Evolutionary conservation across 2,888 invertebrate species (phyloP).

Genomic region (Eilema sororculum): DNA sequence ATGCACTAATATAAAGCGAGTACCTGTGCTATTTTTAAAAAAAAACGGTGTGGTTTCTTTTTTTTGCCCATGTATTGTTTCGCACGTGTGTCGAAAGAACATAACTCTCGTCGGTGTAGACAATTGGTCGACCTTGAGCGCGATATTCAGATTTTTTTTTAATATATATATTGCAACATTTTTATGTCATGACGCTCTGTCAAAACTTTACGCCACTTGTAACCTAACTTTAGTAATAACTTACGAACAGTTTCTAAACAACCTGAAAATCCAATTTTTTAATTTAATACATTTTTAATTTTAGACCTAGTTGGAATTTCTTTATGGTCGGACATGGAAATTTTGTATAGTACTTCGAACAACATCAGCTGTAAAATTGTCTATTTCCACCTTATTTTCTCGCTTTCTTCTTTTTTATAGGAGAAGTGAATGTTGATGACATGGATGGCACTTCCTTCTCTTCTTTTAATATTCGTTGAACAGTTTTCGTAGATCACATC

Average conservation of each 20-base stretch:
- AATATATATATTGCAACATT: conserved; percentile 36
- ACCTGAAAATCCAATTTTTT: conserved; percentile 1
- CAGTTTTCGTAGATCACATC: too few relatives aligned
- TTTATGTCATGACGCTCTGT: conserved; percentile 21
- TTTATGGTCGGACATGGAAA: conserved; percentile 26
- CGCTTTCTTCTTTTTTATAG: conserved; percentile 26
- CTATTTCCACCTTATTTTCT: conserved; percentile 25
- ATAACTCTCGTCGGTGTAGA: conserved; percentile 46
- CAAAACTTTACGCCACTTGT: conserved; percentile 14
- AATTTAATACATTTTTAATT: not conserved
- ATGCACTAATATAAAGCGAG: conserved; percentile 46
- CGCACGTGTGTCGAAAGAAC: conserved; percentile 35
- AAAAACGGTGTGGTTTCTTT: conserved; percentile 24
- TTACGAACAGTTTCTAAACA: conserved; percentile 10
- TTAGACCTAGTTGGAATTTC: not conserved
- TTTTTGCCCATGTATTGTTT: conserved; percentile 34
- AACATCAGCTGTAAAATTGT: conserved; percentile 29
- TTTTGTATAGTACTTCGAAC: conserved; percentile 30
- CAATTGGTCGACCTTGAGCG: conserved; percentile 38
- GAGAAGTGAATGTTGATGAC: conserved; percentile 1
- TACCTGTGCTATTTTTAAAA: conserved; percentile 31
- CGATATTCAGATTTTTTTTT: conserved; percentile 35
- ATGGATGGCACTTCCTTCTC: not conserved
- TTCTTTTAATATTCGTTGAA: too few relatives aligned
- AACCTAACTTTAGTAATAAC: conserved; percentile 14